Evolutionary conservation across 2,888 invertebrate species (phyloP).

Genomic region (Leucoma salicis): DNA sequence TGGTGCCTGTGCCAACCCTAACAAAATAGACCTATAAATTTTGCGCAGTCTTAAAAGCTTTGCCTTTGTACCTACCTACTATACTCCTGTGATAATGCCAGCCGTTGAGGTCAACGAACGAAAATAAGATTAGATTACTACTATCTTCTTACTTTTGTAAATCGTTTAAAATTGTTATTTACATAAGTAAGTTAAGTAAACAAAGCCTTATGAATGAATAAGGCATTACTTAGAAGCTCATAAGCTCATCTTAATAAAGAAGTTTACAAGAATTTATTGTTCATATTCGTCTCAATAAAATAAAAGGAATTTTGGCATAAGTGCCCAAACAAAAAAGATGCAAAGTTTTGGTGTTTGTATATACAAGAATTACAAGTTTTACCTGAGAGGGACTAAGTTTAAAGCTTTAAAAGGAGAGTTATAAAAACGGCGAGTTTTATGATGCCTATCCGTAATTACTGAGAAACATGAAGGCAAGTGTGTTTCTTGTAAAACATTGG

Average conservation of each 20-base stretch:
- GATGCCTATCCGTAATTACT: not conserved
- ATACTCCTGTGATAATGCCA: too few species aligned
- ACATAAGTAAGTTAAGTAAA: too few species aligned
- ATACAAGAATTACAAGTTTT: slow-evolving; percentile 10
- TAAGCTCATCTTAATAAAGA: too few species aligned
- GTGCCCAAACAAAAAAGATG: slow-evolving; percentile 1
- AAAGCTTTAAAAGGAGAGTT: slow-evolving; percentile 4
- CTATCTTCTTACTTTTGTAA: slow-evolving; percentile 4
- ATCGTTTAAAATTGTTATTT: too few species aligned
- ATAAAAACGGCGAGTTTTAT: slow-evolving; percentile 8
- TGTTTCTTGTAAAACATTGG: not conserved
- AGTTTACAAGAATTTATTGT: too few species aligned
- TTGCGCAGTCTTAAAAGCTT: too few species aligned
- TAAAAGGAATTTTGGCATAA: slow-evolving; percentile 1
- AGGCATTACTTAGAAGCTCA: too few species aligned
- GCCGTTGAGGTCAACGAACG: slow-evolving; percentile 39
- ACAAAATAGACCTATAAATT: too few species aligned
- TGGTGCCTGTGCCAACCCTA: too few species aligned
- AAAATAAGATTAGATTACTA: slow-evolving; percentile 28
- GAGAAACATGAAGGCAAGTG: not conserved
- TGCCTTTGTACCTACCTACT: too few species aligned
- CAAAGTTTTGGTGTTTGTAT: slow-evolving; percentile 12
- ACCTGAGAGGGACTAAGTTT: slow-evolving; percentile 20
- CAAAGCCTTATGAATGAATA: too few species aligned
- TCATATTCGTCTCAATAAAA: too few species aligned